phyloP scores from a whole-genome alignment of 2,888 invertebrate species.

The Sipha maydis region DNA sequence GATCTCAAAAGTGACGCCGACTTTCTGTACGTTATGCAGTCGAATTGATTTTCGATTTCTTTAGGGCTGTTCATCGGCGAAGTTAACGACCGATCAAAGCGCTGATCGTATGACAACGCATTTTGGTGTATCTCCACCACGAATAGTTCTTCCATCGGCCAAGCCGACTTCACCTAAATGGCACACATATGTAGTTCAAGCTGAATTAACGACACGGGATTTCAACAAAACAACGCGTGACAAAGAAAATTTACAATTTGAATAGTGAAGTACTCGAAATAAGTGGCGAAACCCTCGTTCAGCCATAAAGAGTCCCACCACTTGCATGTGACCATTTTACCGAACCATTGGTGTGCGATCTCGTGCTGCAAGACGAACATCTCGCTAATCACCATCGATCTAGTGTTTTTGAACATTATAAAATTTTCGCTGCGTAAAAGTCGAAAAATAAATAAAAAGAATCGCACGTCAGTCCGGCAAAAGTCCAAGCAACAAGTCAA shows the following conservation, averaged over 20 bases:
- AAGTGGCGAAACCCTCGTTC: conserved; percentile 63
- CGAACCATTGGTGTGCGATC: conserved; percentile 97
- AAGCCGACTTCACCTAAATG: conserved; percentile 63
- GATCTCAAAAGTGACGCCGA: conserved; percentile 76
- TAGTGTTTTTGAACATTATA: background rate
- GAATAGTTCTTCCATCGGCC: conserved; percentile 64
- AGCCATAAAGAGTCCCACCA: conserved; percentile 62
- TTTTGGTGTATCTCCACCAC: conserved; percentile 67
- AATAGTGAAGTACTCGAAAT: conserved; percentile 59
- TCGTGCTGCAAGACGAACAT: conserved; percentile 91
- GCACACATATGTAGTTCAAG: too few relatives aligned
- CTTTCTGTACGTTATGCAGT: conserved; percentile 77
- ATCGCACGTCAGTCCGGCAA: background rate
- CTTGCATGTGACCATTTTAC: conserved; percentile 83
- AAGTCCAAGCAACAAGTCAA: too few relatives aligned
- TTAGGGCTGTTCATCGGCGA: conserved; percentile 71
- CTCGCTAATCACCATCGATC: conserved; percentile 72
- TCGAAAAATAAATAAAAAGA: too few relatives aligned
- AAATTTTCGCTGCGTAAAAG: background rate
- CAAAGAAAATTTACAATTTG: conserved; percentile 64
- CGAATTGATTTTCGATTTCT: conserved; percentile 74
- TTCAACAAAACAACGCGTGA: too few relatives aligned
- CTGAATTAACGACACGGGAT: too few relatives aligned
- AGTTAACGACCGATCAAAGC: conserved; percentile 73
- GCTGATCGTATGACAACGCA: conserved; percentile 72